phyloP scores from a whole-genome alignment of 64 coral and sea anemone genomes.

The Dendrophyllia cribrosa region DNA sequence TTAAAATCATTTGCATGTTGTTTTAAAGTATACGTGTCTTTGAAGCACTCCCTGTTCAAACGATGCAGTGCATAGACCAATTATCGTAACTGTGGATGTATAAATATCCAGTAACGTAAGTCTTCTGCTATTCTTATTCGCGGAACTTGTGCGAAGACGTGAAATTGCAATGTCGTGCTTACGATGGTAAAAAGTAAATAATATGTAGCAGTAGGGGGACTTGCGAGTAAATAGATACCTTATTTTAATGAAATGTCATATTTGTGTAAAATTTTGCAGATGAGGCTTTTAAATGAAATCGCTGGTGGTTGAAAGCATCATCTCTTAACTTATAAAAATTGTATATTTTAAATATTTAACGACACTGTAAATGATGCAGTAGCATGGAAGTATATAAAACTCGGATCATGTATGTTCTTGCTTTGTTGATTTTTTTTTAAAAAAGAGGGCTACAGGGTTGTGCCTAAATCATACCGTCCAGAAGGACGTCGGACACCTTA shows the following conservation, averaged over 20 bases:
- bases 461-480: too few species aligned
- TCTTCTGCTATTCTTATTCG: background rate
- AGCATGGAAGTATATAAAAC: constrained; percentile 44
- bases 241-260: constrained; percentile 51
- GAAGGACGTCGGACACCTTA: too few species aligned
- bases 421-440: background rate
- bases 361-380: constrained; percentile 50
- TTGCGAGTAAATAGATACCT: background rate
- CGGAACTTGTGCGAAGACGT: background rate
- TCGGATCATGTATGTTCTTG: background rate
- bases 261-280: constrained; percentile 61
- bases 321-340: constrained; percentile 60
- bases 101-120: background rate
- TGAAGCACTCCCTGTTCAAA: constrained; percentile 13
- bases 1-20: constrained; percentile 4
- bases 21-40: constrained; percentile 14
- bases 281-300: constrained; percentile 52
- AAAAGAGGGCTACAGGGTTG: too few species aligned
- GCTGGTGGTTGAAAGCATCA: constrained; percentile 21
- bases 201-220: background rate
- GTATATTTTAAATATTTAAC: constrained; percentile 69
- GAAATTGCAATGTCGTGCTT: background rate
- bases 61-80: constrained; percentile 26
- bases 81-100: constrained; percentile 4
- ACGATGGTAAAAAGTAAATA: background rate